phyloP scores from a whole-genome alignment of 2,113 vertebrate genomes.

The Tinamus guttatus region DNA sequence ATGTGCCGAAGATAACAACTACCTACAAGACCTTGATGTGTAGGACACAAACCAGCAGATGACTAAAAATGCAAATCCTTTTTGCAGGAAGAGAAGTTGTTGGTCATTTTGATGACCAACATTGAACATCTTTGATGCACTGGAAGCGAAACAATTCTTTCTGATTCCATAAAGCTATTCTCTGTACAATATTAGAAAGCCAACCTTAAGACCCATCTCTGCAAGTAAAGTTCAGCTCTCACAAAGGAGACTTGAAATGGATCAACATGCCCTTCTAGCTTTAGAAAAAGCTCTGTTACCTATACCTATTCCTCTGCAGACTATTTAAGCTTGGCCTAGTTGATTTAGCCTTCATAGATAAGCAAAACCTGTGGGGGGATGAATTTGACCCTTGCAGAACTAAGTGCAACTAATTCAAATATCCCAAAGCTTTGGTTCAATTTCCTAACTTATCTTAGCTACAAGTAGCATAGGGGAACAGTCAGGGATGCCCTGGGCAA shows the following conservation, averaged over 20 bases:
- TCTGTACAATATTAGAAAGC: not conserved
- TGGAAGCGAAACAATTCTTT: not conserved
- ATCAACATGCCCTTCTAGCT: not conserved
- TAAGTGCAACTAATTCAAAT: not conserved
- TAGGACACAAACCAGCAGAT: not conserved
- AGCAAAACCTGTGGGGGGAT: not conserved
- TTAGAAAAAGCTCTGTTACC: not conserved
- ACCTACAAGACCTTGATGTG: not conserved
- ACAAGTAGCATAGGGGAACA: not conserved
- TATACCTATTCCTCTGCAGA: not conserved
- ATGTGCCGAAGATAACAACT: not conserved
- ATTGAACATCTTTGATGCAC: not conserved
- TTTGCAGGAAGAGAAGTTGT: not conserved
- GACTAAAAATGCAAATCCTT: not conserved
- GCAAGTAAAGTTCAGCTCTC: not conserved
- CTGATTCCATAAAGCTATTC: not conserved
- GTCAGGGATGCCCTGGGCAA: not conserved
- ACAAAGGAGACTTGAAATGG: not conserved
- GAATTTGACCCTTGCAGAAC: not conserved
- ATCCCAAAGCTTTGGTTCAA: not conserved
- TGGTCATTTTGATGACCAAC: not conserved
- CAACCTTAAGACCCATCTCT: not conserved
- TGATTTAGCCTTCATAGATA: not conserved
- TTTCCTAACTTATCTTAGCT: not conserved
- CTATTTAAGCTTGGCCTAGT: not conserved